Evolutionary conservation across 2,888 invertebrate genomes (phyloP).

Genomic region (Microctonus brassicae): DNA sequence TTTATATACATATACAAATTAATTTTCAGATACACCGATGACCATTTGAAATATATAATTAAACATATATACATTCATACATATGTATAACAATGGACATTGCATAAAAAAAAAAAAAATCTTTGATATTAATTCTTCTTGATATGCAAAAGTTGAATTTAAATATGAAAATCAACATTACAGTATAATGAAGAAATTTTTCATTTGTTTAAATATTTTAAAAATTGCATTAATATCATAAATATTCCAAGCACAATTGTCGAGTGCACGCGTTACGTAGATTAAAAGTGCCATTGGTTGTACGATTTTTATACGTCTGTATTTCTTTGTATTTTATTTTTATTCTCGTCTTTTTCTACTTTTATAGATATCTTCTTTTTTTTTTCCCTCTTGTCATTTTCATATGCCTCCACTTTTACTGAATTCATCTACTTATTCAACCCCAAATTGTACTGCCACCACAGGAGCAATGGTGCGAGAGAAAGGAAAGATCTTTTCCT

Average conservation of each 20-base stretch:
- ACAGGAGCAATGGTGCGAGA: background rate
- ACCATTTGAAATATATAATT: no score
- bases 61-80: no score
- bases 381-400: conserved; percentile 14
- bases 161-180: no score
- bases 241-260: background rate
- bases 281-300: conserved; percentile 11
- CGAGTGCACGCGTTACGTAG: background rate
- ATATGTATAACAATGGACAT: no score
- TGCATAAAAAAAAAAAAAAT: no score
- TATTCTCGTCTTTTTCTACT: background rate
- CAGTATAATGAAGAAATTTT: no score
- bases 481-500: conserved; percentile 34
- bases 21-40: no score
- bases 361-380: conserved; percentile 11
- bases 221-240: background rate
- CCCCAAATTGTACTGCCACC: conserved; percentile 38
- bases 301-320: conserved; percentile 26
- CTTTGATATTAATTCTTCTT: no score
- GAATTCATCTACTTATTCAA: background rate
- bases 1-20: no score
- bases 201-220: no score
- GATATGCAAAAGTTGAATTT: no score
- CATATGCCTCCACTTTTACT: conserved; percentile 3
- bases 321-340: background rate